Base-by-base conservation (phyloP, 2,113 vertebrate species). In the Meles meles region DNA sequence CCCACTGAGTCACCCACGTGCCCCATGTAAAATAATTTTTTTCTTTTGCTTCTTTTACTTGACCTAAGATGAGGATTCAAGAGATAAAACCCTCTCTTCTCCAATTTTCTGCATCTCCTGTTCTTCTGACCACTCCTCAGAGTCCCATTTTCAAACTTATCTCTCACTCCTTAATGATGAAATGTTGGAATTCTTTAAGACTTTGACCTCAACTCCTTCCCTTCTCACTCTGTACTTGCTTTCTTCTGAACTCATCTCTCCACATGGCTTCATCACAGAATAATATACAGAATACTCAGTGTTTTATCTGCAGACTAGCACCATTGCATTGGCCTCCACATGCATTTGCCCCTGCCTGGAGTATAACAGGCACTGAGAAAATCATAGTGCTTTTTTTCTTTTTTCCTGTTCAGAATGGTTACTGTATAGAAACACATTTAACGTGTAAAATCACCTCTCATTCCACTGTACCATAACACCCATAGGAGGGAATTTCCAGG, bases 401-500 rank as follows among this genome's bases (percentile, higher is more conserved):
- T 83, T 15, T 10, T 34, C 42, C 31, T 90, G 10, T 80, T 93
- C 37, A 96, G 80, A 95, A 93, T 39, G 20, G 15, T 65, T 82
- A 59, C 65, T 63, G 25, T 47, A 47, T 29, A 61, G 29, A 72
- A 91, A 83, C 52, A 31, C 6, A 61, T 72, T 49, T 92, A 63
- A 47, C 21, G 44, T 65, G 31, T 61, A 95, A 97, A 95, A 95
- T 92, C 59, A 94, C 71, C 27, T 44, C 42, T 37, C 55, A 55
- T 88, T 88, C 87, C 69, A 67, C 23, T 29, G 9, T 10, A 44
- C 74, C 72, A 57, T 44, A 25, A 67, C 71, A 77, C 17, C 9
- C 83, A 80, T 1, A 9, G 55, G 23, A 95, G 96, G 97, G 94
- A 95, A 81, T 96, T 98, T 96, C 97, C 95, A 96, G 29, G 49